Base-by-base conservation (phyloP, 2,888 invertebrate genomes). In the Caenorhabditis panamensis region DNA sequence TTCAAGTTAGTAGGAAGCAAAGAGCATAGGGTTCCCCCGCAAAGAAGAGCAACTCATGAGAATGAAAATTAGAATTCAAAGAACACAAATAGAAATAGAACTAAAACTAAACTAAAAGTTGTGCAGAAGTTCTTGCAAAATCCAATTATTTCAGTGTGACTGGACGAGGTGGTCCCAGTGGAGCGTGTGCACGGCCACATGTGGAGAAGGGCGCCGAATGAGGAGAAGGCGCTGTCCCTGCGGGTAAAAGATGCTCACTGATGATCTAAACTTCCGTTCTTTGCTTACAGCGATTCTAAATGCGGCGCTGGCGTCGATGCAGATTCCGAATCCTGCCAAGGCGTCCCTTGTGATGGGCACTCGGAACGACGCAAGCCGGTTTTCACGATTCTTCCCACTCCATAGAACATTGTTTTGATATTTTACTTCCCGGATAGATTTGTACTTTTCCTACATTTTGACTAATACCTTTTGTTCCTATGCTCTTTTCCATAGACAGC, bases 101-200 rank as follows among this genome's bases (percentile, higher is more conserved):
- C n/a, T n/a, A n/a, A n/a, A n/a, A n/a, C n/a, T n/a, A n/a, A n/a
- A n/a, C n/a, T n/a, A 18, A 37, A 54, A 44, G 24, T 28, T 62
- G 54, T 72, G 56, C 63, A 58, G 24, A 54, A 72, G 47, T 47
- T 36, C 31, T 44, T 72, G 47, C 53, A 58, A 67, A 56, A 64
- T 44, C 18, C 47, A 51, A 31, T 72, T n/a, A 47, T 47, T 79
- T 77, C 59, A 79, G 63, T 87, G 87, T 66, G 80, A 82, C 44
- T 87, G 87, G 87, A 86, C 85, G 3, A 66, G 82, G 47, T 87
- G 87, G 87, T 84, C 84, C 20, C 85, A 82, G 58, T 87, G 86
- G 86, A 82, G 82, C 49, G 84, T 83, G 28, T 87, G 87, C 56
- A 86, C 86, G 1, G 79, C 82, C 16, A 78, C 82, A 26, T 87